Evolutionary conservation across 2,113 vertebrate species (phyloP).

Genomic region (Pseudopipra pipra): DNA sequence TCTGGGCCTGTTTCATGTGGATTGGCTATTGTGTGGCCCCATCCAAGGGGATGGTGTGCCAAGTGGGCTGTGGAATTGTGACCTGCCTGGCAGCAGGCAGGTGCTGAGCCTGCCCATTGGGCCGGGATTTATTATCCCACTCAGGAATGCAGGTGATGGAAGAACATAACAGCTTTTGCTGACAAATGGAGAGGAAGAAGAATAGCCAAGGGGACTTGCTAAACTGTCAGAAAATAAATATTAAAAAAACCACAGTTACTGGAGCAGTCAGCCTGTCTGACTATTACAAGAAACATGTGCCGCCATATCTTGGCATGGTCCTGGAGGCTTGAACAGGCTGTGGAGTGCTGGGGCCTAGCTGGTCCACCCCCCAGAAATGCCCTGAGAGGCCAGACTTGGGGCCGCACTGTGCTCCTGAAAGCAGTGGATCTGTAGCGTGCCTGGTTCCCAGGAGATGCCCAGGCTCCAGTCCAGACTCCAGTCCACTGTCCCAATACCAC

Average conservation of each 20-base stretch:
- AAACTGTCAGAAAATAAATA: neutral
- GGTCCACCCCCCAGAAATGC: neutral
- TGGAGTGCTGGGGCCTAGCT: rapidly evolving
- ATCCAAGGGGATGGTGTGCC: rapidly evolving
- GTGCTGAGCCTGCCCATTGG: rapidly evolving
- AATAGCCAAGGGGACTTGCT: neutral
- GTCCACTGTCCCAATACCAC: neutral
- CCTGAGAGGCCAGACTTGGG: rapidly evolving
- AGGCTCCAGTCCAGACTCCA: neutral
- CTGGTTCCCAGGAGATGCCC: rapidly evolving
- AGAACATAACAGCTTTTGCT: neutral
- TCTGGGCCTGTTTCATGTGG: rapidly evolving
- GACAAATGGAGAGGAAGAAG: neutral
- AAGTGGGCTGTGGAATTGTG: rapidly evolving
- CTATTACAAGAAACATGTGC: rapidly evolving
- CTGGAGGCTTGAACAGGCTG: rapidly evolving
- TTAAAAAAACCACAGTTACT: rapidly evolving
- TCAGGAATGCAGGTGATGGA: rapidly evolving
- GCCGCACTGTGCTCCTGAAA: rapidly evolving
- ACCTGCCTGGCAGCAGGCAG: rapidly evolving
- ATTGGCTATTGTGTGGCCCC: rapidly evolving
- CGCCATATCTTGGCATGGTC: neutral
- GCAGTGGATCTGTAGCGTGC: rapidly evolving
- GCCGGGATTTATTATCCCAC: neutral
- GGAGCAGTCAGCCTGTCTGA: neutral